These are phyloP conservation scores for Sisyra nigra DNA, from an alignment of 2,888 invertebrate species.

Conservation along the genomic window DNA sequence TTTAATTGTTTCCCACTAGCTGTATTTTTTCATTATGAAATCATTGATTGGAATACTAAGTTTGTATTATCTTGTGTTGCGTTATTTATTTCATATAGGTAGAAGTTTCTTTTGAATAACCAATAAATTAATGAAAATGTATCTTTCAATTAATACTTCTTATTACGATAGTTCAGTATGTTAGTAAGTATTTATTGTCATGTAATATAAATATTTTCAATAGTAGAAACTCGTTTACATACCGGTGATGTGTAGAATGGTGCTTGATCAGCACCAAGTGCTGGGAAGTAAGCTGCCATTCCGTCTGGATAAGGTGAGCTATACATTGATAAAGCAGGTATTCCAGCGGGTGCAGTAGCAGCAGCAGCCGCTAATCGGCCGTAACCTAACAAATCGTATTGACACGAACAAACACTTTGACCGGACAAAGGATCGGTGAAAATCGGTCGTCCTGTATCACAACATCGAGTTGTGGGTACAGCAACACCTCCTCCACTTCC, in stretches of 20 bases:
- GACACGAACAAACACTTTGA: conserved; percentile 79
- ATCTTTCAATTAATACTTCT: no score
- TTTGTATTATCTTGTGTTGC: no score
- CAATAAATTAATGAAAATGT: no score
- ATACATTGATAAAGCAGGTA: conserved; percentile 62
- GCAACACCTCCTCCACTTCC: conserved; percentile 22
- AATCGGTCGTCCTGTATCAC: conserved; percentile 82
- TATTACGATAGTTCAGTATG: no score
- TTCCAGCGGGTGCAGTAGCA: conserved; percentile 35
- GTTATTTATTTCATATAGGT: no score
- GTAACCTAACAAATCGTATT: conserved; percentile 73
- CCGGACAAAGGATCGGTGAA: conserved; percentile 82
- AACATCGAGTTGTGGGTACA: conserved; percentile 49
- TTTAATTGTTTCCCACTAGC: no score
- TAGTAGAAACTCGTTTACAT: conserved; percentile 41
- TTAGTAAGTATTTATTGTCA: no score
- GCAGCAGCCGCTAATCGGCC: conserved; percentile 61
- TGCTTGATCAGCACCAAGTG: conserved; percentile 69
- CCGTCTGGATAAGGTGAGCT: conserved; percentile 66
- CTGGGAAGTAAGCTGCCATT: conserved; percentile 76
- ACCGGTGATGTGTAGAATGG: conserved; percentile 75
- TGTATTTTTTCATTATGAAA: no score
- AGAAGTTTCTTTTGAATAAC: no score
- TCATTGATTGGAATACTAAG: neutral
- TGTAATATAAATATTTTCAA: no score